phyloP scores from a whole-genome alignment of 2,888 invertebrate species.

The Acleris sparsana region DNA sequence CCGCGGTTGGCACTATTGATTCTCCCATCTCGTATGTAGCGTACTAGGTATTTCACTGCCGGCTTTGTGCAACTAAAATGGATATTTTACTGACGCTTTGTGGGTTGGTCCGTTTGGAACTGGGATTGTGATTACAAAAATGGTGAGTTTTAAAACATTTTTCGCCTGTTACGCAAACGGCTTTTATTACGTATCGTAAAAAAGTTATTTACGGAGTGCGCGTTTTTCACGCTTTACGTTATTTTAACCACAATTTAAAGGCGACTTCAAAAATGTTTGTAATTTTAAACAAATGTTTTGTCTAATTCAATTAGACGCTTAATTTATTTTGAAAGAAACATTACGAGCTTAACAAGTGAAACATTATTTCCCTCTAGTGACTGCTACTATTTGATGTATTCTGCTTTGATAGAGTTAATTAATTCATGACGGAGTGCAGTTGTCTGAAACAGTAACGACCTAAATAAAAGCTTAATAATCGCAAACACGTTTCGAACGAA shows the following conservation, averaged over 20 bases:
- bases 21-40: slow-evolving; percentile 28
- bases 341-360: not conserved
- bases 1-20: slow-evolving; percentile 37
- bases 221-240: not conserved
- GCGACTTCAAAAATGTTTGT: not conserved
- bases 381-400: slow-evolving; percentile 1
- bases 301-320: not conserved
- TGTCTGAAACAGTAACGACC: slow-evolving; percentile 17
- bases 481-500: slow-evolving; percentile 40
- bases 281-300: not conserved
- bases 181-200: slow-evolving; percentile 29
- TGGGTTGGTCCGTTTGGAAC: slow-evolving; percentile 29
- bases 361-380: not conserved
- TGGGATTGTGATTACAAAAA: slow-evolving; percentile 34
- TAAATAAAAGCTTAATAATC: slow-evolving; percentile 19
- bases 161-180: slow-evolving; percentile 28
- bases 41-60: slow-evolving; percentile 30
- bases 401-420: slow-evolving; percentile 10
- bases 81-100: slow-evolving; percentile 35
- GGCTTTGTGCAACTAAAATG: slow-evolving; percentile 36
- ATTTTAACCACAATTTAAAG: not conserved
- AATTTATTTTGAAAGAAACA: not conserved
- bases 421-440: slow-evolving; percentile 18
- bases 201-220: slow-evolving; percentile 25
- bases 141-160: slow-evolving; percentile 30